A percentile compares a stretch with the other conserved stretches of the same genome.
Conservation (phyloP, 2,888 invertebrate genomes). For the Cryptocephalus primarius region DNA sequence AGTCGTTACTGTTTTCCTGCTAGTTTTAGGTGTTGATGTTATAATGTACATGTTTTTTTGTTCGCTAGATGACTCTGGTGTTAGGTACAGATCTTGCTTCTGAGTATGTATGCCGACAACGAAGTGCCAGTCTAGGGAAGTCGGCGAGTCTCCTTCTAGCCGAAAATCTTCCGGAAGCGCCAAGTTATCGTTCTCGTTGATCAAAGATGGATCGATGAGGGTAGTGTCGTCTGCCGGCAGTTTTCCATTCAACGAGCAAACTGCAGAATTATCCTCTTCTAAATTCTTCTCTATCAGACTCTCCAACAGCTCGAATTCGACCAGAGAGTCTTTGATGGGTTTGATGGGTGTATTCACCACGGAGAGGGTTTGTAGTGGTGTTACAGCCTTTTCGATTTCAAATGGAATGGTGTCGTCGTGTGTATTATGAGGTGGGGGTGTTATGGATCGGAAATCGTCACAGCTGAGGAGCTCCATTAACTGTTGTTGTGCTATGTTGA, state of each 20-base stretch:
- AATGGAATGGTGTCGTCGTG: slow-evolving; percentile 35
- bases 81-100: no score
- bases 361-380: slow-evolving; percentile 5
- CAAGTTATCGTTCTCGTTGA: slow-evolving; percentile 61
- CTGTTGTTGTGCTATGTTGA: slow-evolving; percentile 68
- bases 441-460: slow-evolving; percentile 42
- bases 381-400: slow-evolving; percentile 9
- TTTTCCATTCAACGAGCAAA: not conserved
- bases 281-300: slow-evolving; percentile 28
- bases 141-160: slow-evolving; percentile 23
- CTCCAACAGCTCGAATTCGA: slow-evolving; percentile 33
- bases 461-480: slow-evolving; percentile 69
- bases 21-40: no score
- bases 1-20: not conserved
- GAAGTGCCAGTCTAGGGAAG: slow-evolving; percentile 7
- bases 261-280: slow-evolving; percentile 6
- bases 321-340: slow-evolving; percentile 27
- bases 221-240: slow-evolving; percentile 17
- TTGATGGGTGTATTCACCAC: slow-evolving; percentile 9
- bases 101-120: no score
- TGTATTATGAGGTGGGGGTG: slow-evolving; percentile 19
- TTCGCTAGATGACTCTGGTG: no score
- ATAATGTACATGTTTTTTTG: no score
- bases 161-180: slow-evolving; percentile 39
- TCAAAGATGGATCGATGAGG: slow-evolving; percentile 49